phyloP scores from a whole-genome alignment of 2,113 vertebrate species.

The Hassar affinis region DNA sequence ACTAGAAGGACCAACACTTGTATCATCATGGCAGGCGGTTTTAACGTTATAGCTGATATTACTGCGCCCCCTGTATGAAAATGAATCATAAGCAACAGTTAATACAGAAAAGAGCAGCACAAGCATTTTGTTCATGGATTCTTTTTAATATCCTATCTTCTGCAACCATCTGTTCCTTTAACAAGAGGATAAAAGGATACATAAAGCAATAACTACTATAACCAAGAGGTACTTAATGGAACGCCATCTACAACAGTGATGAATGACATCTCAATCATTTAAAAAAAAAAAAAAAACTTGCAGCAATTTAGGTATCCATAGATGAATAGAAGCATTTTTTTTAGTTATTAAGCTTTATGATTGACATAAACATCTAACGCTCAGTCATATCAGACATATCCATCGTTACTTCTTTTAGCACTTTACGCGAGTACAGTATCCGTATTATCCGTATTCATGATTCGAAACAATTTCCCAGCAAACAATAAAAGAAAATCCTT shows the following conservation, averaged over 20 bases:
- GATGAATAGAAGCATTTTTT: conserved; percentile 3
- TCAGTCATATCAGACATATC: conserved; percentile 23
- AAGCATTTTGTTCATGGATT: no score
- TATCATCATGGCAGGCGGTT: no score
- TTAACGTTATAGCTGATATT: no score
- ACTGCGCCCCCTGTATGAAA: no score
- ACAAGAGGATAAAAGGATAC: background rate
- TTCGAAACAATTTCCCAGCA: background rate
- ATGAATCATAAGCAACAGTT: no score
- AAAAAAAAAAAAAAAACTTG: background rate
- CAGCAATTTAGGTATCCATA: background rate
- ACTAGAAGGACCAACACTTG: no score
- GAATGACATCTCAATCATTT: background rate
- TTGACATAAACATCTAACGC: conserved; percentile 31
- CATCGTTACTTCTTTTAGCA: background rate
- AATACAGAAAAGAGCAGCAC: no score
- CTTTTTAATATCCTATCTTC: no score
- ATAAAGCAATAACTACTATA: background rate
- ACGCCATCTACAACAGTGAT: background rate
- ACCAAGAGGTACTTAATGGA: background rate
- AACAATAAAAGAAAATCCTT: conserved; percentile 23
- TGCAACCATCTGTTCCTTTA: no score
- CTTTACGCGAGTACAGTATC: conserved; percentile 12
- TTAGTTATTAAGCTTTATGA: conserved; percentile 21
- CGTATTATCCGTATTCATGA: background rate